Evolutionary conservation across 2,888 invertebrate genomes (phyloP).

Genomic region (Trichogramma evanescens): DNA sequence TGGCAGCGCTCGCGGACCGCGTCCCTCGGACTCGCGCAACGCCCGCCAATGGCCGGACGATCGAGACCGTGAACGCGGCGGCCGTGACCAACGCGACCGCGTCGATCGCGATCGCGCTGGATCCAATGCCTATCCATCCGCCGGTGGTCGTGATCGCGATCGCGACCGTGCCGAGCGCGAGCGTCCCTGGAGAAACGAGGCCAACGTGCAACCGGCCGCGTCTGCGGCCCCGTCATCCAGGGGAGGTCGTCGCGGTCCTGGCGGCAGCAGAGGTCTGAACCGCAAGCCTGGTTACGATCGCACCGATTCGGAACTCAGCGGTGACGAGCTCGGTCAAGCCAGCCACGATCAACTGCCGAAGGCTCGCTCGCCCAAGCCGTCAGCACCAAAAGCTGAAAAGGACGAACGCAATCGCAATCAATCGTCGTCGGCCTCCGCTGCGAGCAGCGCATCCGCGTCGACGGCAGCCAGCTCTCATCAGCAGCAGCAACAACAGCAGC

Average conservation of each 20-base stretch:
- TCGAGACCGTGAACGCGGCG: slow-evolving; percentile 41
- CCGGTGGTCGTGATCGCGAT: slow-evolving; percentile 26
- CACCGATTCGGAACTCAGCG: slow-evolving; percentile 71
- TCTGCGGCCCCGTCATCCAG: slow-evolving; percentile 41
- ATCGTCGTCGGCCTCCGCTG: slow-evolving; percentile 31
- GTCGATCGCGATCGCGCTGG: slow-evolving; percentile 38
- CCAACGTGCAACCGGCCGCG: slow-evolving; percentile 39
- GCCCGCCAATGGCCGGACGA: slow-evolving; percentile 51
- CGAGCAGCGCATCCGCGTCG: slow-evolving; percentile 20
- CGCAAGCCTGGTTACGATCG: slow-evolving; percentile 52
- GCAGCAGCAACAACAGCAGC: slow-evolving; percentile 4
- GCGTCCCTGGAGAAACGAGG: too few relatives aligned
- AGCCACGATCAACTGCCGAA: slow-evolving; percentile 54
- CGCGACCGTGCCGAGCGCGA: too few relatives aligned
- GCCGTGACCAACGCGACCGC: slow-evolving; percentile 35
- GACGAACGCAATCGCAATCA: slow-evolving; percentile 56
- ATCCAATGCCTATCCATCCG: slow-evolving; percentile 20
- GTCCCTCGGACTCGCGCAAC: slow-evolving; percentile 34
- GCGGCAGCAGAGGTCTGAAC: slow-evolving; percentile 37
- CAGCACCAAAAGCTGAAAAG: slow-evolving; percentile 51
- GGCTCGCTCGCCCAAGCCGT: slow-evolving; percentile 52
- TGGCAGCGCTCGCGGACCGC: slow-evolving; percentile 46
- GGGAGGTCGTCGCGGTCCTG: slow-evolving; percentile 9
- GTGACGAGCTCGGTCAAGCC: slow-evolving; percentile 58
- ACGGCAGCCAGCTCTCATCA: slow-evolving; percentile 24